Percentiles rank a stretch among this genome's conserved stretches.
phyloP scores from a whole-genome alignment of 2,888 invertebrate species.

The Julus scanicus region DNA sequence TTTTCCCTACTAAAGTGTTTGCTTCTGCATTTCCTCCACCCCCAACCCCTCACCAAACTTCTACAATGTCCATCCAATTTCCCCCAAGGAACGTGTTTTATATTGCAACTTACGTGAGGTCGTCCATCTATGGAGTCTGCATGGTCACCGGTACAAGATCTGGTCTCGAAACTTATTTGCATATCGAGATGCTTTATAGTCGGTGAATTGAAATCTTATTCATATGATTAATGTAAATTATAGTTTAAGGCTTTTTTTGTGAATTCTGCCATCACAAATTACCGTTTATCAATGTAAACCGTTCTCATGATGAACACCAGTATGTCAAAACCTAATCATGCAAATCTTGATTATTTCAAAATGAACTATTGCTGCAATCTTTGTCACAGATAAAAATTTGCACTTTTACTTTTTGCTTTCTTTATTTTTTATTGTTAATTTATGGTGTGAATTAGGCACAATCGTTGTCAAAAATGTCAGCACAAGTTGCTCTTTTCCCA shows the following conservation, averaged over 20 bases:
- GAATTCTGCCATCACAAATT: not conserved
- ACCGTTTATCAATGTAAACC: not conserved
- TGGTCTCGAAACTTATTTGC: not conserved
- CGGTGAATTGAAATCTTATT: too few relatives aligned
- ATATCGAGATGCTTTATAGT: not conserved
- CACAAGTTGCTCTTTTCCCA: not conserved
- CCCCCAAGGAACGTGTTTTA: constrained; percentile 36
- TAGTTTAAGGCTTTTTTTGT: not conserved
- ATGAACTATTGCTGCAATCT: not conserved
- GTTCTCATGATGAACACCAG: not conserved
- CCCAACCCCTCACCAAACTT: not conserved
- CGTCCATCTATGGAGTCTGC: constrained; percentile 10
- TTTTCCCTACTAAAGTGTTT: not conserved
- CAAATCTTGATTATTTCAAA: not conserved
- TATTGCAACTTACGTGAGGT: not conserved
- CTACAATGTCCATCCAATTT: not conserved
- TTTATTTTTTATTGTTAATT: not conserved
- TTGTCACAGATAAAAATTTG: not conserved
- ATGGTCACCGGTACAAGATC: constrained; percentile 2
- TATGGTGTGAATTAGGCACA: not conserved
- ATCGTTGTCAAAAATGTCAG: not conserved
- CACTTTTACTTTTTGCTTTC: not conserved
- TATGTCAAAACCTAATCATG: too few relatives aligned
- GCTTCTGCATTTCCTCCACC: not conserved
- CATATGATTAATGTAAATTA: too few relatives aligned